Conservation (phyloP, 2,888 invertebrate genomes). For the Parnassius apollo region DNA sequence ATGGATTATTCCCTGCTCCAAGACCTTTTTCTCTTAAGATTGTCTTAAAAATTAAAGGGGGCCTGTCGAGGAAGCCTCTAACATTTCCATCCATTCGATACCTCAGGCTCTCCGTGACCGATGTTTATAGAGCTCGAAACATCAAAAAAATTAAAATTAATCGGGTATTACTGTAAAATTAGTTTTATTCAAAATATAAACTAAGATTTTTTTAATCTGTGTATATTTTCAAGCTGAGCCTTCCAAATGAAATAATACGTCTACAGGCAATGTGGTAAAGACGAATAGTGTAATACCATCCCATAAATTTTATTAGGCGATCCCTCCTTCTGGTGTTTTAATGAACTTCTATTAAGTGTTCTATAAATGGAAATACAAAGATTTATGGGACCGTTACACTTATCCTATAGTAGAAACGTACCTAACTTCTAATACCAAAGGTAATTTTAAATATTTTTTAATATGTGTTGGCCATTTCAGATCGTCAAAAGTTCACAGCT, state of each 20-base stretch:
- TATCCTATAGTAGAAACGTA: constrained; percentile 2
- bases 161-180: no score
- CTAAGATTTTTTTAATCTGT: no score
- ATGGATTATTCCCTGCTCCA: no score
- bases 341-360: constrained; percentile 26
- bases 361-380: constrained; percentile 23
- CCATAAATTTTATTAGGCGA: constrained; percentile 25
- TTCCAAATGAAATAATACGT: constrained; percentile 7
- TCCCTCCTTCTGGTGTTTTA: constrained; percentile 27
- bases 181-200: no score
- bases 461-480: background rate
- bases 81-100: no score
- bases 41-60: no score
- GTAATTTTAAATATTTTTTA: background rate
- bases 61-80: no score
- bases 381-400: constrained; percentile 19
- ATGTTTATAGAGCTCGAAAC: no score
- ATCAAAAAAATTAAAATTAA: no score
- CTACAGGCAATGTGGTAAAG: constrained; percentile 14
- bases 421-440: no score
- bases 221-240: background rate
- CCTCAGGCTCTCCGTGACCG: no score
- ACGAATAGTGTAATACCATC: constrained; percentile 12
- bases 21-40: no score
- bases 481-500: background rate